Conservation (phyloP, 2,113 vertebrate species). For the Rhagologus leucostigma region DNA sequence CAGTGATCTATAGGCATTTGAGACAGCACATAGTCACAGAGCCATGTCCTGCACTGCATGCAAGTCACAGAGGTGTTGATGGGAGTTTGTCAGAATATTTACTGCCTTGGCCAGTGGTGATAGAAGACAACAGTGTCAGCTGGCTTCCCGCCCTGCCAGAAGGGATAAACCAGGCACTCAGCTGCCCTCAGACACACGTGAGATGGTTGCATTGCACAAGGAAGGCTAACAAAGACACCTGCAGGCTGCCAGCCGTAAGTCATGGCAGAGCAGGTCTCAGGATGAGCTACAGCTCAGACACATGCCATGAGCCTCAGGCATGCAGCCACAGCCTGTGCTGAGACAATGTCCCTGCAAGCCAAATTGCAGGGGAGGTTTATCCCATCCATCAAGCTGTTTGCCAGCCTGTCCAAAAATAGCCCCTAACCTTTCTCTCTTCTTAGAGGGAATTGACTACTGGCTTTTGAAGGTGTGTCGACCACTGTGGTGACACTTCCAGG, state of each 20-base stretch:
- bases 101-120: background rate
- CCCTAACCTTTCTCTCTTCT: background rate
- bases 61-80: background rate
- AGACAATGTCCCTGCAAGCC: background rate
- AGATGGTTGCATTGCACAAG: rapidly evolving
- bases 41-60: rapidly evolving
- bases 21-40: rapidly evolving
- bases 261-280: background rate
- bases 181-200: rapidly evolving
- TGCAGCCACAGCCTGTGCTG: background rate
- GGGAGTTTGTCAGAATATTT: background rate
- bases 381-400: background rate
- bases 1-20: rapidly evolving
- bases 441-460: background rate
- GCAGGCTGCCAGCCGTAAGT: background rate
- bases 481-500: background rate
- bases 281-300: background rate
- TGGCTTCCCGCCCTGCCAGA: background rate
- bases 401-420: background rate
- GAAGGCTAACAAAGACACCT: background rate
- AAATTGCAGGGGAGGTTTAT: background rate
- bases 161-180: background rate
- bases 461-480: background rate
- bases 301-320: rapidly evolving
- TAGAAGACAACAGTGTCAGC: background rate